phyloP scores from a whole-genome alignment of 2,113 vertebrate species.

The Poeciliopsis prolifica region DNA sequence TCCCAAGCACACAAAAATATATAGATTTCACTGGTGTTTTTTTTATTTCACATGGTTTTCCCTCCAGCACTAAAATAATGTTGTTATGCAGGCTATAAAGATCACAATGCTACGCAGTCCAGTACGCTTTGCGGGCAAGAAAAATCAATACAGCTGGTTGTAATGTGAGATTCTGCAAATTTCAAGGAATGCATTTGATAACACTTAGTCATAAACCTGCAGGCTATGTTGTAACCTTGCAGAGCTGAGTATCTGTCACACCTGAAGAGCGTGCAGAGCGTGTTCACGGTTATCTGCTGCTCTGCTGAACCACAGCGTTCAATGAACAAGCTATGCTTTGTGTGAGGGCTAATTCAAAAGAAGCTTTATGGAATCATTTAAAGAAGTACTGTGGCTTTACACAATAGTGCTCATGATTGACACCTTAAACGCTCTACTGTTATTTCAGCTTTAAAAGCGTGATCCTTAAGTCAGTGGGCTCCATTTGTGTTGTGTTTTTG shows the following conservation, averaged over 20 bases:
- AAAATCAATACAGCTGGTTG: conserved; percentile 71
- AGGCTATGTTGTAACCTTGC: conserved; percentile 64
- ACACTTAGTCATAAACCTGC: conserved; percentile 74
- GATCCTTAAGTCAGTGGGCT: conserved; percentile 22
- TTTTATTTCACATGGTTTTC: conserved; percentile 45
- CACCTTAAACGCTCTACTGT: conserved; percentile 42
- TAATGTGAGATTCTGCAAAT: conserved; percentile 68
- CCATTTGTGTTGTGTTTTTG: conserved; percentile 28
- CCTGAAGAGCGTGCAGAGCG: conserved; percentile 51
- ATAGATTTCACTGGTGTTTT: conserved; percentile 25
- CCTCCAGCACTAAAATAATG: conserved; percentile 27
- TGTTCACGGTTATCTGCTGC: conserved; percentile 42
- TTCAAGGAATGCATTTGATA: conserved; percentile 69
- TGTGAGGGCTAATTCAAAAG: conserved; percentile 47
- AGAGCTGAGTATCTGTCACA: conserved; percentile 44
- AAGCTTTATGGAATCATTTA: conserved; percentile 32
- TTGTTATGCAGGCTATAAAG: conserved; percentile 37
- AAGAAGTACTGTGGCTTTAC: conserved; percentile 23
- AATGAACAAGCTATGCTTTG: conserved; percentile 46
- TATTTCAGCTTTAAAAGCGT: conserved; percentile 27
- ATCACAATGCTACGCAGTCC: conserved; percentile 29
- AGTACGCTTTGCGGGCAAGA: conserved; percentile 52
- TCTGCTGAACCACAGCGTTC: conserved; percentile 53
- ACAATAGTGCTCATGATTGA: conserved; percentile 43
- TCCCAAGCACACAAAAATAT: conserved; percentile 2